Base-by-base conservation (phyloP, 1,140 invertebrate genomes). In the Gryon sp. region DNA sequence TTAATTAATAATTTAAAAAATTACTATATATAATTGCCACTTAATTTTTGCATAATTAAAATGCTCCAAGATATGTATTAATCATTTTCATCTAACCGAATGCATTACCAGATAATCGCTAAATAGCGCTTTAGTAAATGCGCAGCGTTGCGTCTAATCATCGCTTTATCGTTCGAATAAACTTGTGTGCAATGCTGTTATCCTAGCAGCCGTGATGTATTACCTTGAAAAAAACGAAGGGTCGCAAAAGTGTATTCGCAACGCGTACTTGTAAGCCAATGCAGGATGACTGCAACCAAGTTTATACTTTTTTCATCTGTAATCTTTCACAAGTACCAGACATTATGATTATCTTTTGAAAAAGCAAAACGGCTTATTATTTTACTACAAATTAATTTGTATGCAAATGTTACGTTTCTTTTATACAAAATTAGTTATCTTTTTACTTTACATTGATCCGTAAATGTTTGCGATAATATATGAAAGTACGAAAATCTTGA, bases 121-220 rank as follows among this genome's bases (percentile, higher is more conserved):
- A 26, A 53, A 40, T 26, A 14, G 14, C 12, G 19, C 12, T 40
- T 32, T 40, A 40, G 11, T 15, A 41, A 40, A 36, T 50, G 24
- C 28, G 11, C 12, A 12, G 12, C 7, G 11, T 60, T 36, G 4
- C 32, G 15, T 43, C 36, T 20, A 30, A 62, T 62, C 57, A 53
- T 53, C 41, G 32, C 53, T 65, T 45, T 53, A 52, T 65, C 48
- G 20, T 65, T 38, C 26, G 5, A 26, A 12, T 26, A 40, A 65
- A 65, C 46, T 53, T 38, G 36, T 65, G 48, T 19, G 32, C 41
- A 46, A 28, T 26, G 22, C 57, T 38, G 20, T 68, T 68, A 48
- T 38, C 28, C n/a, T 12, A 52, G 24, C 20, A n/a, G 48, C 14
- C 41, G 40, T 30, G 15, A 40, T 28, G 52, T 38, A 57, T 34